Percentiles rank a stretch among this genome's conserved stretches.
phyloP scores from a whole-genome alignment of 2,113 vertebrate species.

The Xerus inauris region DNA sequence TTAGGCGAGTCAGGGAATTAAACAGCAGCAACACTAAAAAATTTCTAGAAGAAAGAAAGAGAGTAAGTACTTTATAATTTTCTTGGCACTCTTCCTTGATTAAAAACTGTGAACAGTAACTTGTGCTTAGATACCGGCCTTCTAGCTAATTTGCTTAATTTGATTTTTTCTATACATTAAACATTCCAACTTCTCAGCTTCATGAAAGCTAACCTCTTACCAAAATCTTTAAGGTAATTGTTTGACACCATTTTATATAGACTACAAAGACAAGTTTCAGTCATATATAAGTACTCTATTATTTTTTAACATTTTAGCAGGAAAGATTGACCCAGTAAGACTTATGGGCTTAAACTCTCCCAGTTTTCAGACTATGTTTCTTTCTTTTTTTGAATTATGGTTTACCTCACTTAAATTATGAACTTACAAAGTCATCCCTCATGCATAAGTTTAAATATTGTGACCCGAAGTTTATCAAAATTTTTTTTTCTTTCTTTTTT shows the following conservation, averaged over 20 bases:
- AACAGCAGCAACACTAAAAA: constrained; percentile 99
- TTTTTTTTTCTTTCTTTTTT: not conserved
- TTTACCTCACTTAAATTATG: not conserved
- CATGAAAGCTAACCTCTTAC: not conserved
- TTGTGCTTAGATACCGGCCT: not conserved
- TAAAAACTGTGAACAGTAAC: not conserved
- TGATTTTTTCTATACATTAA: constrained; percentile 52
- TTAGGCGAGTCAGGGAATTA: constrained; percentile 96
- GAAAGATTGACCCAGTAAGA: not conserved
- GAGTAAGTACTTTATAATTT: constrained; percentile 88
- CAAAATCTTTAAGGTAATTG: constrained; percentile 38
- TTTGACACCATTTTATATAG: not conserved
- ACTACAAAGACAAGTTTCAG: constrained; percentile 44
- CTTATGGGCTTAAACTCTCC: not conserved
- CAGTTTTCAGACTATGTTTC: not conserved
- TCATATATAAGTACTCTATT: not conserved
- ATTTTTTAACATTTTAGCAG: constrained; percentile 39
- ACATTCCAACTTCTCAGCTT: not conserved
- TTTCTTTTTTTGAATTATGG: not conserved
- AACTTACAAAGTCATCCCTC: not conserved
- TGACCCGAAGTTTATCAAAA: not conserved
- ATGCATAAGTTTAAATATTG: not conserved
- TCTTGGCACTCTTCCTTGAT: constrained; percentile 19
- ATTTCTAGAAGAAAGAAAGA: constrained; percentile 98
- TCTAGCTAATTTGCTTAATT: constrained; percentile 25